Conservation (phyloP, 2,888 invertebrate genomes). For the Oxyteleia sp. region DNA sequence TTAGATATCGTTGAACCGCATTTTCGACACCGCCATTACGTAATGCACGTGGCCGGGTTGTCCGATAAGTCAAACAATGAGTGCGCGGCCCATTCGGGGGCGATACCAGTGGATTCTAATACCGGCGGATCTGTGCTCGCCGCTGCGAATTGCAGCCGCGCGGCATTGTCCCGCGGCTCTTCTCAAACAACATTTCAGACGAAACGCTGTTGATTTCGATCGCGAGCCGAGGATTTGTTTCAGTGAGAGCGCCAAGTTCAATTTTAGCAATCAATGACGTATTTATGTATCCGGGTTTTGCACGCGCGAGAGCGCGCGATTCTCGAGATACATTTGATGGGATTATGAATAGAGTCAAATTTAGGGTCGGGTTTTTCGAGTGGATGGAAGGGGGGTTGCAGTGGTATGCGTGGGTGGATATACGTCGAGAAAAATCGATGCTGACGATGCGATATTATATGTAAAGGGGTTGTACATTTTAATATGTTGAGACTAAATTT, state of each 20-base stretch:
- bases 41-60: slow-evolving; percentile 84
- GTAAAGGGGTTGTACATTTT: background rate
- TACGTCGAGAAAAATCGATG: no score
- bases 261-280: slow-evolving; percentile 59
- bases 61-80: slow-evolving; percentile 86
- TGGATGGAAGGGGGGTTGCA: background rate
- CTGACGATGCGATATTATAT: no score
- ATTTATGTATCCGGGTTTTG: slow-evolving; percentile 52
- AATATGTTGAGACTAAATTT: no score
- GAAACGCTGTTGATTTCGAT: slow-evolving; percentile 19
- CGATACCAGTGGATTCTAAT: slow-evolving; percentile 4
- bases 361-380: background rate
- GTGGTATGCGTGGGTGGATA: background rate
- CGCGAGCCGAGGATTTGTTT: slow-evolving; percentile 38
- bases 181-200: slow-evolving; percentile 27
- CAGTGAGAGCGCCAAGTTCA: slow-evolving; percentile 24
- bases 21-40: slow-evolving; percentile 86
- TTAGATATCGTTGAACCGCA: slow-evolving; percentile 86
- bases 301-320: slow-evolving; percentile 5
- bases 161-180: slow-evolving; percentile 26
- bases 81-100: slow-evolving; percentile 17
- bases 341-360: slow-evolving; percentile 8
- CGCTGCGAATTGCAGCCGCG: slow-evolving; percentile 30
- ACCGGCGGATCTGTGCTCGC: slow-evolving; percentile 32
- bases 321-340: slow-evolving; percentile 8